phyloP scores from a whole-genome alignment of 2,888 invertebrate species.

The Rhingia campestris region DNA sequence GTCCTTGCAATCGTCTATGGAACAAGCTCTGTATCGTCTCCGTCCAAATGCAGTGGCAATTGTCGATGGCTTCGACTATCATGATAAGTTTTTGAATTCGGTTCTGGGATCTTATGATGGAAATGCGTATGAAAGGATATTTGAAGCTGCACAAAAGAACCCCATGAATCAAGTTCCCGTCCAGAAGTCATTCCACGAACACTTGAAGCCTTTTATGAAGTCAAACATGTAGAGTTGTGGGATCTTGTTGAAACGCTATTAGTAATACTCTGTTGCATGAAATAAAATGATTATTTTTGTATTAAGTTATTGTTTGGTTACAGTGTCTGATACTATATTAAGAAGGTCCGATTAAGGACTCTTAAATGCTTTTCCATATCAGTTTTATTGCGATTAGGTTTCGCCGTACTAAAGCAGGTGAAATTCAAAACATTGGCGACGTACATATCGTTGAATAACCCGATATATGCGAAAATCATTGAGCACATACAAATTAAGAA shows the following conservation, averaged over 20 bases:
- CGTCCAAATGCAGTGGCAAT: constrained; percentile 95
- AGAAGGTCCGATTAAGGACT: too few relatives aligned
- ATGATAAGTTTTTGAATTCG: constrained; percentile 90
- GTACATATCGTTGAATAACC: too few relatives aligned
- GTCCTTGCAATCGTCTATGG: constrained; percentile 87
- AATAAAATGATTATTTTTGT: constrained; percentile 14
- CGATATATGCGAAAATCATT: too few relatives aligned
- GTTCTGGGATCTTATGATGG: constrained; percentile 93
- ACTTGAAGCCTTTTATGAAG: constrained; percentile 88
- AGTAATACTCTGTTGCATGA: background rate
- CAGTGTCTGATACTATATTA: too few relatives aligned
- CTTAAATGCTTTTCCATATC: too few relatives aligned
- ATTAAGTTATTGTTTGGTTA: too few relatives aligned
- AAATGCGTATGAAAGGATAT: constrained; percentile 91
- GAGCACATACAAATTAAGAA: too few relatives aligned
- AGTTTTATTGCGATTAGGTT: too few relatives aligned
- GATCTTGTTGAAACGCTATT: background rate
- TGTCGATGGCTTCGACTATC: constrained; percentile 95
- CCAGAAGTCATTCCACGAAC: constrained; percentile 86
- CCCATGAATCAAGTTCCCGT: constrained; percentile 92
- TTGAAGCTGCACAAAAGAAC: constrained; percentile 91
- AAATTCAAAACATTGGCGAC: too few relatives aligned
- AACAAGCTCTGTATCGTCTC: constrained; percentile 87
- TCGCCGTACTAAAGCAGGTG: too few relatives aligned
- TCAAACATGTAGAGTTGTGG: constrained; percentile 83